phyloP scores from a whole-genome alignment of 2,797 vertebrate species.

The Xyrichtys novacula region DNA sequence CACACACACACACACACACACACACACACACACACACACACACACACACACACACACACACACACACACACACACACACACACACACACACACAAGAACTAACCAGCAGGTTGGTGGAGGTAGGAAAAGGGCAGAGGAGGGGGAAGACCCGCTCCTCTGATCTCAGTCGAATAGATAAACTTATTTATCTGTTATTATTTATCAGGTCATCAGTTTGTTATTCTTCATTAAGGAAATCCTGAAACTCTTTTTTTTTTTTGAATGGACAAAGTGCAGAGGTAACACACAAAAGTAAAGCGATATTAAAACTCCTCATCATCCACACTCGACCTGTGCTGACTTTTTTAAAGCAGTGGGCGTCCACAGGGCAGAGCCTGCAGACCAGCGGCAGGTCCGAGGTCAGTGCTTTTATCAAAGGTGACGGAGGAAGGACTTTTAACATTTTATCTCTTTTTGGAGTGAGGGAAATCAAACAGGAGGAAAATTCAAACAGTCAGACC shows the following conservation, averaged over 20 bases:
- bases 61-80: neutral
- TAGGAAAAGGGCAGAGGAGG: too few relatives aligned
- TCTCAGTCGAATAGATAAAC: neutral
- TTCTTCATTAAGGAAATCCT: neutral
- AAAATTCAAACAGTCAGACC: neutral
- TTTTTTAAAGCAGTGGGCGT: neutral
- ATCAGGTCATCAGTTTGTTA: neutral
- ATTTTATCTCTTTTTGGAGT: neutral
- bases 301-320: neutral
- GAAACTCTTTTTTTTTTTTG: neutral
- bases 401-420: neutral
- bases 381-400: neutral
- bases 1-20: neutral
- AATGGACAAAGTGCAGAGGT: too few relatives aligned
- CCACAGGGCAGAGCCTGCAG: neutral
- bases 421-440: neutral
- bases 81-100: neutral
- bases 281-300: neutral
- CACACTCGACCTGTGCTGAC: neutral
- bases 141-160: neutral
- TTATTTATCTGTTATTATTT: neutral
- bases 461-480: neutral
- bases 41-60: neutral
- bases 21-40: too few relatives aligned
- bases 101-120: too few relatives aligned